Base-by-base conservation (phyloP, 1,140 invertebrate genomes). In the Amyelois transitella region DNA sequence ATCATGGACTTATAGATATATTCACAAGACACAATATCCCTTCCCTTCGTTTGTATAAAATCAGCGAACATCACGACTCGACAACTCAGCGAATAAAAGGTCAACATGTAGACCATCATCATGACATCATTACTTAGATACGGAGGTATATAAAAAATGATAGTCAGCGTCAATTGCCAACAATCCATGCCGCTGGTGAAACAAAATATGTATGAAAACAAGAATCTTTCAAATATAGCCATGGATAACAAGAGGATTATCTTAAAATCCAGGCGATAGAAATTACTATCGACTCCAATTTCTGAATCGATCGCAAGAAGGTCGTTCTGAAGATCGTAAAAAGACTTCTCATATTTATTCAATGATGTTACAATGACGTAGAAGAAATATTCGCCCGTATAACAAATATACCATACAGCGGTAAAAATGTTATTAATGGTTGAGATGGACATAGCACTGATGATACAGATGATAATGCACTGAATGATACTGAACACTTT, bases 1-100 rank as follows among this genome's bases (percentile, higher is more conserved):
- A 48, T 48, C 45, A 48, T 48, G 2, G 45, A 19, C 45, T 48
- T 48, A 12, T 48, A 48, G n/a, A 48, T 48, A 21, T 48, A 21
- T n/a, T 48, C 18, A n/a, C 45, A 48, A 21, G 18, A 48, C n/a
- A 21, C 20, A 21, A 21, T 20, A 21, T 48, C n/a, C 1, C 3
- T 1, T 4, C n/a, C 20, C n/a, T 20, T 14, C n/a, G 8, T 48
- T 48, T 19, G 12, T 6, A 48, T 18, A 18, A 48, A 48, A 21
- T 14, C 2, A 1, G 5, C 17, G n/a, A 48, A 48, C 5, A 21
- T 48, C 8, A n/a, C 20, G 1, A 48, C 14, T 2, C 45, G 45
- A 48, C 45, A 48, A 21, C n/a, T 12, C 1, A 48, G 19, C 5
- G 45, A 48, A 20, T 48, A 20, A n/a, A 21, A 21, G 0, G 12